These are phyloP conservation scores for Sebastes steindachneri DNA, from an alignment of 2,797 vertebrate genomes.

Conservation along the genomic window DNA sequence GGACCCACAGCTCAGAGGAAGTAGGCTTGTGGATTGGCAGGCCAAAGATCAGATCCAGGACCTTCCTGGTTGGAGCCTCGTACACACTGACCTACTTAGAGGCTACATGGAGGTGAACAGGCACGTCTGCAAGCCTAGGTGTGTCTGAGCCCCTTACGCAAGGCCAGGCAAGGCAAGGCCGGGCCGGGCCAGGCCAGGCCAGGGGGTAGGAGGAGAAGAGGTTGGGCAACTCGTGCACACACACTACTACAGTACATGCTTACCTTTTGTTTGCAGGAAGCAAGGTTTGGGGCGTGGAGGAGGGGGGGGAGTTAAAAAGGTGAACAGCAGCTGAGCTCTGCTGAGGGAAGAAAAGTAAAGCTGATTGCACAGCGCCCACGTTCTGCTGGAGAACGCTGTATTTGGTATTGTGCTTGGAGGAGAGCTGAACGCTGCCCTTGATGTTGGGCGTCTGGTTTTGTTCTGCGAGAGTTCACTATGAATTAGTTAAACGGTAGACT, in stretches of 20 bases:
- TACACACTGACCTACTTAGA: slow-evolving; percentile 71
- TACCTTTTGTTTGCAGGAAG: slow-evolving; percentile 69
- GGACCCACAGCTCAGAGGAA: not conserved
- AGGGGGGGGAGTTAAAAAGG: slow-evolving; percentile 61
- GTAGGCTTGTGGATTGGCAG: slow-evolving; percentile 6
- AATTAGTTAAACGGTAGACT: slow-evolving; percentile 82
- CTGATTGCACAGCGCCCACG: slow-evolving; percentile 66
- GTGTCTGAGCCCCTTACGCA: slow-evolving; percentile 61
- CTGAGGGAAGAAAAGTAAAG: slow-evolving; percentile 62
- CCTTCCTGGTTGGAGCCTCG: slow-evolving; percentile 42
- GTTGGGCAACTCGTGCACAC: slow-evolving; percentile 47
- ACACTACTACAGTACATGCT: slow-evolving; percentile 26
- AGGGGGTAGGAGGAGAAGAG: slow-evolving; percentile 29
- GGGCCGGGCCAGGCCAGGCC: slow-evolving; percentile 10
- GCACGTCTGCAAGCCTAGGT: slow-evolving; percentile 62
- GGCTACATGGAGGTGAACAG: slow-evolving; percentile 52
- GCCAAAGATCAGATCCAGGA: slow-evolving; percentile 46
- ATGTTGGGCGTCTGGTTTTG: slow-evolving; percentile 81
- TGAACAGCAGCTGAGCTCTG: slow-evolving; percentile 67
- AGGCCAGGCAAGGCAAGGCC: slow-evolving; percentile 40
- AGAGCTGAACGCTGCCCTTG: slow-evolving; percentile 77
- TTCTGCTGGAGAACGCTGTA: slow-evolving; percentile 66
- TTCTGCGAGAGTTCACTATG: slow-evolving; percentile 79
- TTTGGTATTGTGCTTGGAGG: slow-evolving; percentile 75
- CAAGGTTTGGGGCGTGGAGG: slow-evolving; percentile 46